Percentiles rank a stretch among this genome's conserved stretches.
These are phyloP conservation scores for Exephanes ischioxanthus DNA, from an alignment of 2,888 invertebrate species.

Conservation along the genomic window DNA sequence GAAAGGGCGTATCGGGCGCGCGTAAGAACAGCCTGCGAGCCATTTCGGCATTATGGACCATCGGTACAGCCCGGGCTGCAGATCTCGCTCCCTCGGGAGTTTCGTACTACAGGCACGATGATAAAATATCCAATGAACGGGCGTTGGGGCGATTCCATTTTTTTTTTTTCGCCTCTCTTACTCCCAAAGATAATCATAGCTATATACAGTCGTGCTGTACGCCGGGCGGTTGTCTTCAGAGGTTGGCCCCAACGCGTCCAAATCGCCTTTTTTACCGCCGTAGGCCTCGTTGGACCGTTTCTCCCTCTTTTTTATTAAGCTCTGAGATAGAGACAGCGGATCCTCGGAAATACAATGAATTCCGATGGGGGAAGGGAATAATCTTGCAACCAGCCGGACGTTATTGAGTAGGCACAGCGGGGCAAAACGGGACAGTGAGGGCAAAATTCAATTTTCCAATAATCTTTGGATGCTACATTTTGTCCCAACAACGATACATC, in stretches of 20 bases:
- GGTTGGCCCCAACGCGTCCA: conserved; percentile 9
- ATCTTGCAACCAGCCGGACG: background rate
- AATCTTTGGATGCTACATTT: too few relatives aligned
- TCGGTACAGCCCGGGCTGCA: conserved; percentile 20
- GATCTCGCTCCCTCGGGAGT: conserved; percentile 48
- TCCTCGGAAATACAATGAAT: conserved; percentile 38
- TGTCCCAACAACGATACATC: too few relatives aligned
- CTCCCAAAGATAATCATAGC: conserved; percentile 46
- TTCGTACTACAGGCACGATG: conserved; percentile 62
- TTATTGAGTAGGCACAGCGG: background rate
- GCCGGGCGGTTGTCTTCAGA: conserved; percentile 26
- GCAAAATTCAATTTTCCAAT: too few relatives aligned
- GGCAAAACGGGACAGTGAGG: too few relatives aligned
- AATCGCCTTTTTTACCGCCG: conserved; percentile 61
- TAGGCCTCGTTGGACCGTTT: conserved; percentile 42
- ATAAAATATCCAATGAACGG: conserved; percentile 77
- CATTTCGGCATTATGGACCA: conserved; percentile 8
- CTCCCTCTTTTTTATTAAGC: conserved; percentile 57
- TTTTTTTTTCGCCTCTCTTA: conserved; percentile 69
- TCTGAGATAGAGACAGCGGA: conserved; percentile 26
- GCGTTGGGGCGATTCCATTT: conserved; percentile 70
- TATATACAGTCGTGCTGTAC: conserved; percentile 26
- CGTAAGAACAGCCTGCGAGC: background rate
- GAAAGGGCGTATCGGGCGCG: background rate
- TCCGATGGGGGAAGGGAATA: background rate